Evolutionary conservation across 2,888 invertebrate species (phyloP), one percentile per base, ranked within the genome.

Genomic region (Sceliomorpha sp.): DNA sequence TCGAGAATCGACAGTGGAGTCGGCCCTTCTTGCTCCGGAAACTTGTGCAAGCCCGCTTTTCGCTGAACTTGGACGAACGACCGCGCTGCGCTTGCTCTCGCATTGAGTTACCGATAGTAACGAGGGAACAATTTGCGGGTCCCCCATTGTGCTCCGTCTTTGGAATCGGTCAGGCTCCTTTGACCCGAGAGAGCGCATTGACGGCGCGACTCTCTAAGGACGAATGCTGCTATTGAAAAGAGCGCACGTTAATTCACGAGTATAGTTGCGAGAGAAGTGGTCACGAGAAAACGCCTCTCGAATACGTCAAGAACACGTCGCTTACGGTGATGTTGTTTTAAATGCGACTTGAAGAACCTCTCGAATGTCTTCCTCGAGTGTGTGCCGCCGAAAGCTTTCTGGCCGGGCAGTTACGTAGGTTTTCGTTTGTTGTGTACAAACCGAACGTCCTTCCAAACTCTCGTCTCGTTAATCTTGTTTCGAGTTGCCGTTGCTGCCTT

Each of bases 171-270:
- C 50, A 47, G 45, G 56, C 60, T 64, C 51, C 55, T 62, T 55
- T 63, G 37, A 51, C 12, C 62, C 63, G 60, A 66, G 70, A n/a
- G 62, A 26, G 64, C 73, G 70, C 75, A 77, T 78, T 78, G 70
- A 70, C 67, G 63, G 70, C 75, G 68, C 73, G 48, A 58, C 59
- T 56, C 3, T n/a, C 20, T 20, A 20, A 2, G 44, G 64, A 70
- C 60, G 36, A 63, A 44, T 8, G 34, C 71, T 70, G 71, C 67
- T 55, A n/a, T n/a, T n/a, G n/a, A n/a, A n/a, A 45, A 39, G 63
- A 71, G 71, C 58, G 74, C 70, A 70, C 77, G 78, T 75, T 78
- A 78, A 81, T 79, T 78, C 74, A 71, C 56, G 69, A 73, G 78
- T 79, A n/a, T n/a, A n/a, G n/a, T n/a, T n/a, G n/a, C n/a, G n/a